Conservation (phyloP, 2,888 invertebrate genomes). For the Epistrophella euchroma region DNA sequence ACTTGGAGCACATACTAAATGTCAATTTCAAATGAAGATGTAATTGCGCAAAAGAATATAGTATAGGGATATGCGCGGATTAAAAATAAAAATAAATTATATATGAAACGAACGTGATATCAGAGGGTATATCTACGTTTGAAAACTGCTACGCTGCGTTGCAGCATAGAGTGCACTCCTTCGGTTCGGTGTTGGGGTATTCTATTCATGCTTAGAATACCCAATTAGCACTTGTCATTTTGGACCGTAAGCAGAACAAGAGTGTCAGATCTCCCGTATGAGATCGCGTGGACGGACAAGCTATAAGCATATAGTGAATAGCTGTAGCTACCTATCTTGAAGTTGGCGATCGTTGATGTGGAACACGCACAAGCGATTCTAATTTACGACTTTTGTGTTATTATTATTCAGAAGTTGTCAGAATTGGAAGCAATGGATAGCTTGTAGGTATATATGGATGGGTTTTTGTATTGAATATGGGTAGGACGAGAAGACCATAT, state of each 20-base stretch:
- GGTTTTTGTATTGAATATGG: neutral
- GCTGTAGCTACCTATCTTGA: slow-evolving; percentile 17
- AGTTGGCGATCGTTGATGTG: slow-evolving; percentile 57
- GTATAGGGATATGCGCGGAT: slow-evolving; percentile 41
- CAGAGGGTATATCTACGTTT: slow-evolving; percentile 7
- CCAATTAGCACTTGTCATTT: slow-evolving; percentile 72
- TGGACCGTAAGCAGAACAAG: slow-evolving; percentile 52
- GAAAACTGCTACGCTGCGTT: neutral
- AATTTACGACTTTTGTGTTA: slow-evolving; percentile 65
- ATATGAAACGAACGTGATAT: slow-evolving; percentile 37
- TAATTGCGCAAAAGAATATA: slow-evolving; percentile 62
- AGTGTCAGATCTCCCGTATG: slow-evolving; percentile 48
- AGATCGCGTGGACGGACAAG: slow-evolving; percentile 34
- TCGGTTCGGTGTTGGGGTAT: slow-evolving; percentile 17
- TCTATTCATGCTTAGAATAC: slow-evolving; percentile 61
- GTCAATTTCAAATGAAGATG: slow-evolving; percentile 73
- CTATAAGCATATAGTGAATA: neutral
- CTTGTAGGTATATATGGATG: neutral
- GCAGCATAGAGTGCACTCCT: slow-evolving; percentile 52
- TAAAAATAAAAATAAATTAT: slow-evolving; percentile 28
- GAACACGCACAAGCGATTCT: slow-evolving; percentile 67
- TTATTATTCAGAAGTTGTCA: slow-evolving; percentile 73
- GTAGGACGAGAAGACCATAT: slow-evolving; percentile 23
- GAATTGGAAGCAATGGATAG: slow-evolving; percentile 55
- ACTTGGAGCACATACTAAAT: slow-evolving; percentile 45